These are phyloP conservation scores for Chaenodraco wilsoni DNA, from an alignment of 2,797 vertebrate genomes.

Conservation along the genomic window DNA sequence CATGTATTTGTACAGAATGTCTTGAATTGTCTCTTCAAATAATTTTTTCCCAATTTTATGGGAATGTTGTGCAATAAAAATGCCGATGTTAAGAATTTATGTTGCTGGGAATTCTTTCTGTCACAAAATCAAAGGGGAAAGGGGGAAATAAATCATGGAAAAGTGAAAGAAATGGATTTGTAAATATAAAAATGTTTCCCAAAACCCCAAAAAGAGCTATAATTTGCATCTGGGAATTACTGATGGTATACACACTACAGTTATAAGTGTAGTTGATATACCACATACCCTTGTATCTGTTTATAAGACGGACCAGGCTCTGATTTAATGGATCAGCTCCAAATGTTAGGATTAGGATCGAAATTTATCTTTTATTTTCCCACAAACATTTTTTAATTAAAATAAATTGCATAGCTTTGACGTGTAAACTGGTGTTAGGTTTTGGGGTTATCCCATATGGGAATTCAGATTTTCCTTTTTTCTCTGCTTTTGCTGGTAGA, in stretches of 20 bases:
- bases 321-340: neutral
- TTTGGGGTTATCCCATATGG: no score
- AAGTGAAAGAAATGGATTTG: neutral
- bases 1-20: constrained; percentile 93
- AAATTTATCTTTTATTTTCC: constrained; percentile 13
- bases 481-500: neutral
- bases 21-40: constrained; percentile 89
- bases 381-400: constrained; percentile 1
- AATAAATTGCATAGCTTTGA: neutral
- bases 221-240: constrained; percentile 5
- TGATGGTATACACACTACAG: no score
- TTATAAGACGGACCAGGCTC: neutral
- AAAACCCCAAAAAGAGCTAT: constrained; percentile 9
- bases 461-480: neutral
- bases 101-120: constrained; percentile 22
- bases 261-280: no score
- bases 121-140: neutral
- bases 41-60: constrained; percentile 95
- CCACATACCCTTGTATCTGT: neutral
- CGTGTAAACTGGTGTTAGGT: neutral
- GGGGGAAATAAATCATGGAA: neutral
- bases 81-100: constrained; percentile 71
- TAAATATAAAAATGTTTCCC: neutral
- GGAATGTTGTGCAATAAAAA: constrained; percentile 99
- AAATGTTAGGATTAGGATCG: constrained; percentile 21